Percentiles rank a stretch among this genome's conserved stretches.
Conservation (phyloP, 1,140 invertebrate species). For the Drosophila sturtevanti region DNA sequence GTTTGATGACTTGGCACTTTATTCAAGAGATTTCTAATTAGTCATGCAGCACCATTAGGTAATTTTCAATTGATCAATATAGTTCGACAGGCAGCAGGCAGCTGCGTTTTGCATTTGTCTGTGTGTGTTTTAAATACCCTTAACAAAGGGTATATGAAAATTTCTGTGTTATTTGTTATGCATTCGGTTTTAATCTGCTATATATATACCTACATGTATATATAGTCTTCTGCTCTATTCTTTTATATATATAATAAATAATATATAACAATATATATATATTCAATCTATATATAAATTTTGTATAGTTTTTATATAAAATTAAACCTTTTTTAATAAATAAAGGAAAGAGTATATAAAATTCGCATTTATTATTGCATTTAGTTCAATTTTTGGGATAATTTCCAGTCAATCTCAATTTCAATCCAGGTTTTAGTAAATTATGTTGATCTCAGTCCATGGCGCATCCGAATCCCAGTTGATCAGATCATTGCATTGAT, state of each 20-base stretch:
- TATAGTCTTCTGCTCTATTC: too few species aligned
- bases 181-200: too few species aligned
- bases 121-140: not conserved
- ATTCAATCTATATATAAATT: too few species aligned
- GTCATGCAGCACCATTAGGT: constrained; percentile 67
- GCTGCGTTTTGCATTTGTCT: constrained; percentile 30
- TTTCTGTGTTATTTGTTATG: too few species aligned
- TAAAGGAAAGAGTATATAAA: constrained; percentile 2
- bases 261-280: too few species aligned
- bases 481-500: constrained; percentile 58
- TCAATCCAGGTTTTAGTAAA: not conserved
- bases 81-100: constrained; percentile 28
- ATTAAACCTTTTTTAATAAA: too few species aligned
- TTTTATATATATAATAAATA: too few species aligned
- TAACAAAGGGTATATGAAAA: not conserved
- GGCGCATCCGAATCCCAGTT: constrained; percentile 14
- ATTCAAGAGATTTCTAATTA: constrained; percentile 51
- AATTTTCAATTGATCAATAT: constrained; percentile 56
- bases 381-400: not conserved
- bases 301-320: too few species aligned
- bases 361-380: not conserved
- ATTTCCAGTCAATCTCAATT: constrained; percentile 27
- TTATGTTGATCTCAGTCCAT: not conserved
- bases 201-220: too few species aligned
- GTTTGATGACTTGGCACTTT: constrained; percentile 51